Conservation (phyloP, 2,113 vertebrate species). For the Hemibagrus wyckioides region DNA sequence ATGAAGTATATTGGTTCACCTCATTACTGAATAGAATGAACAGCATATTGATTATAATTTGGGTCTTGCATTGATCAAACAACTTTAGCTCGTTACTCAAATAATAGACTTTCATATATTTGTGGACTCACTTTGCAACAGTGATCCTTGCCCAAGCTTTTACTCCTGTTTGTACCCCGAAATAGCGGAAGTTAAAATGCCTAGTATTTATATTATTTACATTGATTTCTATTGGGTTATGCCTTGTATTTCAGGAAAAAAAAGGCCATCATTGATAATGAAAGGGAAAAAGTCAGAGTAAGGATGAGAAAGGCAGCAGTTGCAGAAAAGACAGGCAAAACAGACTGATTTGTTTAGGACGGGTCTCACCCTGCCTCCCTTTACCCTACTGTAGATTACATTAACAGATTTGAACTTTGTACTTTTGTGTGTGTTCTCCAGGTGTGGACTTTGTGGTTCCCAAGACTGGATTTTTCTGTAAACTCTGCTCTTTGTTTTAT, state of each 20-base stretch:
- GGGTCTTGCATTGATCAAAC: background rate
- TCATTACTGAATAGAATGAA: background rate
- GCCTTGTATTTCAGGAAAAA: background rate
- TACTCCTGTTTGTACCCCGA: background rate
- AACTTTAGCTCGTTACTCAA: background rate
- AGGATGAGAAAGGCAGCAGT: background rate
- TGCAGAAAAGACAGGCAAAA: background rate
- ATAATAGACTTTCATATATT: background rate
- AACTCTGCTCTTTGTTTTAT: slow-evolving; percentile 67
- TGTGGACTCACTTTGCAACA: background rate
- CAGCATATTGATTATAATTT: background rate
- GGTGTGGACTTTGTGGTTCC: slow-evolving; percentile 74
- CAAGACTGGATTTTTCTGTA: slow-evolving; percentile 72
- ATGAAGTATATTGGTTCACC: background rate
- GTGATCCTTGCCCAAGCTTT: background rate
- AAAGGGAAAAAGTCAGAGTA: background rate
- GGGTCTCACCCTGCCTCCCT: background rate
- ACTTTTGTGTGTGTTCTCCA: slow-evolving; percentile 43
- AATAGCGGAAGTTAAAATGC: too few relatives aligned
- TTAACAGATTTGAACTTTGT: background rate
- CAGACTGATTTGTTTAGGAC: background rate
- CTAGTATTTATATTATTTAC: too few relatives aligned
- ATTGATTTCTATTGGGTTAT: too few relatives aligned
- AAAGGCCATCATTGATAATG: background rate
- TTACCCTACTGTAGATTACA: background rate